Base-by-base conservation (phyloP, 2,888 invertebrate genomes). In the Morinoia aosen region DNA sequence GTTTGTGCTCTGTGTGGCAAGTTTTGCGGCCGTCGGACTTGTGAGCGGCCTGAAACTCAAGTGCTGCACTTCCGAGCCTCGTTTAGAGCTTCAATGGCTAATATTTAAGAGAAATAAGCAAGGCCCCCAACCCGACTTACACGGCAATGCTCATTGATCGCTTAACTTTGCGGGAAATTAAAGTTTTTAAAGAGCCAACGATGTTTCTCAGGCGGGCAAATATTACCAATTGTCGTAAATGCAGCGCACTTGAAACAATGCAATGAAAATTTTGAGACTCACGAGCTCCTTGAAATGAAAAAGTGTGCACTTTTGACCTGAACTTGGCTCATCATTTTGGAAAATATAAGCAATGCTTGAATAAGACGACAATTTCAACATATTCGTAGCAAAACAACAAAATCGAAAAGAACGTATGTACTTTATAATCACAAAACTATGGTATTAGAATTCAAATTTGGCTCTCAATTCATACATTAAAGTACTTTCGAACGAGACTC, bases 31-130 rank as follows among this genome's bases (percentile, higher is more conserved):
- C 57, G 93, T 57, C 57, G 93, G 93, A 93, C 93, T 90, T 90
- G 93, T 57, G 93, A 57, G 93, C 93, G 93, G 56, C 57, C 48
- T 48, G 93, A 57, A 93, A 57, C 93, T 93, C 93, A 93, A 93
- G 93, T 93, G 93, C 93, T 93, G 93, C 25, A 57, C 93, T 93
- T 93, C 93, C 58, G 93, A 93, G 16, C 93, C 57, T 56, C 57
- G 57, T 93, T 57, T 57, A 57, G 57, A 93, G n/a, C 33, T 93
- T 93, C 93, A 93, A 93, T 93, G 93, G 93, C 93, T 57, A 93
- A 93, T 93, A 93, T 93, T 57, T 93, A 93, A 56, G 57, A 93
- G 93, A 93, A 90, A 40, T 90, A 90, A 90, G 90, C 93, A 57
- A 93, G 33, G 33, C 16, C 33, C 25, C 57, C 48, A 57, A 33